Base-by-base conservation (phyloP, 2,888 invertebrate species). In the Dorcus hopei region DNA sequence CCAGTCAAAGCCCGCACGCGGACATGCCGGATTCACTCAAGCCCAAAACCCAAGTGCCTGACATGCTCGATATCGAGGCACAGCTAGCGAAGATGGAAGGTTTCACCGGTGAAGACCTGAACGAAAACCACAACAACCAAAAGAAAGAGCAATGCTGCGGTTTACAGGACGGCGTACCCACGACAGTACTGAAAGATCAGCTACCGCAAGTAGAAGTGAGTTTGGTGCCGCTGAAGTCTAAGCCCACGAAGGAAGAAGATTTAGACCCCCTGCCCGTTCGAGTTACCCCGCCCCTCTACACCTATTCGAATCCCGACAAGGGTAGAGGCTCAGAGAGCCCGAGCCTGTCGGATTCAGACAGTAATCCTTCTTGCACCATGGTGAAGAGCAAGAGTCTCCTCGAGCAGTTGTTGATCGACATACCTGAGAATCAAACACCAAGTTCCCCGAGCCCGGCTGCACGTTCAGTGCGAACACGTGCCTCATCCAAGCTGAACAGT, bases 381-480 rank as follows among this genome's bases (percentile, higher is more conserved):
- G 65, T 82, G 79, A 57, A 74, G 80, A 83, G 69, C 52, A 85
- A 85, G 69, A 87, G 87, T 54, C 74, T 89, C 50, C 79, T 91
- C 43, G 90, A 91, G 71, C 92, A 93, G 73, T 82, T 93, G 68
- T 82, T 92, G 2, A 93, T 93, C 68, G 93, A 93, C 75, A 93
- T 93, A 68, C 93, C 93, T 2, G 74, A 73, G 56, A 73, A 73
- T 61, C 74, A 74, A 53, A 69, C 71, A 48, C 72, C 73, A 67
- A 74, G 74, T 66, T 77, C 75, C 11, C 75, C 76, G 3, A 77
- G 77, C 61, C 78, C 77, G 9, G 76, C 76, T 9, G 79, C 81
- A 9, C 68, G 78, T 49, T 75, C 74, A 23, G 62, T 67, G 8
- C 80, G 88, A 53, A 89, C 88, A 19, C 80, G 88, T 49, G 87